Evolutionary conservation across 2,888 invertebrate species (phyloP).

Genomic region (Drosophila sordidula): DNA sequence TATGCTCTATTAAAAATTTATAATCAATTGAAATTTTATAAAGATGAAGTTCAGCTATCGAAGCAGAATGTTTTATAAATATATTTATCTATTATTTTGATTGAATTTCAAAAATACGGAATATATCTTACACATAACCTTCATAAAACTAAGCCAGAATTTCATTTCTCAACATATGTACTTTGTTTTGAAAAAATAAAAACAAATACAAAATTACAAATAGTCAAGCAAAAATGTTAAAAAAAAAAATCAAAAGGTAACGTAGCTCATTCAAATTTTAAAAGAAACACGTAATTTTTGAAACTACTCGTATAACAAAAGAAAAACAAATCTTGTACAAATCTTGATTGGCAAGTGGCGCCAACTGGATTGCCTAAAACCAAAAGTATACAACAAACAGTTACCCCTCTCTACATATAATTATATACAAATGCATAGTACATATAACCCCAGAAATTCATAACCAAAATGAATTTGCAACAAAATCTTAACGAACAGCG

Average conservation of each 20-base stretch:
- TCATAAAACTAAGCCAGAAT: constrained; percentile 17
- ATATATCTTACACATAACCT: constrained; percentile 38
- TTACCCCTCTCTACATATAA: constrained; percentile 71
- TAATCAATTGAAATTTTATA: constrained; percentile 73
- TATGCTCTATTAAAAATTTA: constrained; percentile 76
- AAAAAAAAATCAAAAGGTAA: constrained; percentile 59
- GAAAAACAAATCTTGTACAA: constrained; percentile 60
- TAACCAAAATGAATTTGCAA: constrained; percentile 37
- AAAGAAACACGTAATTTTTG: constrained; percentile 67
- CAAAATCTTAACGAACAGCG: constrained; percentile 46
- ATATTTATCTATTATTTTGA: constrained; percentile 55
- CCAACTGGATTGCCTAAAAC: constrained; percentile 17
- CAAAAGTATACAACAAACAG: constrained; percentile 56
- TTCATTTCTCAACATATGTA: constrained; percentile 47
- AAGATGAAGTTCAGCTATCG: constrained; percentile 47
- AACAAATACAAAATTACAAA: constrained; percentile 23
- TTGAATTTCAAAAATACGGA: constrained; percentile 25
- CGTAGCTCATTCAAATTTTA: constrained; percentile 77
- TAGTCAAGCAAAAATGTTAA: constrained; percentile 41
- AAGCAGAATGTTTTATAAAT: constrained; percentile 64
- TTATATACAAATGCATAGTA: constrained; percentile 57
- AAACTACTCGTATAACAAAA: constrained; percentile 57
- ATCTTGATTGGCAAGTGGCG: constrained; percentile 40
- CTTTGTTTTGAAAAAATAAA: constrained; percentile 15
- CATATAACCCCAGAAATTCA: constrained; percentile 55